A percentile compares a stretch with the other conserved stretches of the same genome.
Evolutionary conservation across 1,140 invertebrate species (phyloP).

Genomic region (Stenopsyche tienmushanensis): DNA sequence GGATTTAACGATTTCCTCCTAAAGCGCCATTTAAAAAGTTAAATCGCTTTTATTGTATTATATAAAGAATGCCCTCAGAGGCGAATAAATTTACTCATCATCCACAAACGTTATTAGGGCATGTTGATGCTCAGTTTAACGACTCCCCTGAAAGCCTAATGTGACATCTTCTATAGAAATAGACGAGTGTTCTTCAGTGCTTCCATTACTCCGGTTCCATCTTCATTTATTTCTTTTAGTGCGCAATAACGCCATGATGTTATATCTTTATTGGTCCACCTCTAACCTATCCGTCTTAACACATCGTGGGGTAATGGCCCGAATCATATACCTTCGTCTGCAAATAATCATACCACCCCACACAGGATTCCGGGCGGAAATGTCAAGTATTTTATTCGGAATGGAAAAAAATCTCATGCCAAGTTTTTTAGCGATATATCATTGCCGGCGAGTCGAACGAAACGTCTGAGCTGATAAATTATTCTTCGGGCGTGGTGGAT

Average conservation of each 20-base stretch:
- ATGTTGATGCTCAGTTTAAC: not conserved
- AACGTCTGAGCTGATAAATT: not conserved
- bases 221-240: slow-evolving; percentile 1
- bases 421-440: too few relatives aligned
- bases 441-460: not conserved
- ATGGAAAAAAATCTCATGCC: not conserved
- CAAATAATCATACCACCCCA: too few relatives aligned
- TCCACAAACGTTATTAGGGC: too few relatives aligned
- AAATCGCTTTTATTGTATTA: too few relatives aligned
- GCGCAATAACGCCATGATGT: not conserved
- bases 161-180: not conserved
- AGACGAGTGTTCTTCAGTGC: not conserved
- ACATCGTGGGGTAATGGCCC: not conserved
- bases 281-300: not conserved
- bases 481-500: not conserved
- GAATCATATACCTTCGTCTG: not conserved
- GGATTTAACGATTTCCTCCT: too few relatives aligned
- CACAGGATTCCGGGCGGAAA: too few relatives aligned
- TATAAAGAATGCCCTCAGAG: too few relatives aligned
- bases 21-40: too few relatives aligned
- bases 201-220: not conserved
- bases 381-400: not conserved
- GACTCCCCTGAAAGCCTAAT: not conserved
- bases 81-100: too few relatives aligned
- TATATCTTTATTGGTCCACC: slow-evolving; percentile 1